Base-by-base conservation (phyloP, 2,888 invertebrate genomes). In the Drosophila rubida region DNA sequence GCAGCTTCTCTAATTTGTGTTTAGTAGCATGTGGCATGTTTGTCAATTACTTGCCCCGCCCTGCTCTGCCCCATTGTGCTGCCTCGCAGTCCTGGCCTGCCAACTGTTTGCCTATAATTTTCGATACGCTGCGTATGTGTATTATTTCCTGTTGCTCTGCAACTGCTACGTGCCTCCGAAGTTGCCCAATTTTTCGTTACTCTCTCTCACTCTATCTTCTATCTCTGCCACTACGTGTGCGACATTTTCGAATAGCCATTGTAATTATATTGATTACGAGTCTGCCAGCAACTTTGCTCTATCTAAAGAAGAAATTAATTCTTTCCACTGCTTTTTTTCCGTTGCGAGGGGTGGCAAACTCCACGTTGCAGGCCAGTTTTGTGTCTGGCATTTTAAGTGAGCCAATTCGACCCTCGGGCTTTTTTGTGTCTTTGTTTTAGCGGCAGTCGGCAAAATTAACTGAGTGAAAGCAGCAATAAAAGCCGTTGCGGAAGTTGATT, bases 1-100 rank as follows among this genome's bases (percentile, higher is more conserved):
- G 55, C 64, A 73, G 64, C 51, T 51, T 63, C 81, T 58, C 75
- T 81, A 84, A 85, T 87, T 84, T 84, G 87, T 87, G 78, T 87
- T 81, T 84, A 87, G 83, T 79, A 63, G 86, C 81, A 80, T 82
- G 81, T 82, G 86, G 86, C 86, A 80, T 84, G 82, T 84, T 87
- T 84, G 87, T 78, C 87, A 84, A 84, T 84, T 85, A 84, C 87
- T 80, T 75, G 71, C 48, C 59, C 35, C 66, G 67, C 61, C 45
- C 30, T 42, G 13, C 7, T 51, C 14, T 25, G 4, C 39, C 25
- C 30, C 13, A n/a, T n/a, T n/a, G n/a, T n/a, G n/a, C n/a, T n/a
- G 6, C 32, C 50, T 19, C 8, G 27, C 37, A 41, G 44, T 19
- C 35, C 19, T 45, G 23, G 32, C 37, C 63, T 30, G 41, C 69